These are phyloP conservation scores for Melanotaenia parkinsoni DNA, from an alignment of 2,797 vertebrate genomes.

Conservation along the genomic window DNA sequence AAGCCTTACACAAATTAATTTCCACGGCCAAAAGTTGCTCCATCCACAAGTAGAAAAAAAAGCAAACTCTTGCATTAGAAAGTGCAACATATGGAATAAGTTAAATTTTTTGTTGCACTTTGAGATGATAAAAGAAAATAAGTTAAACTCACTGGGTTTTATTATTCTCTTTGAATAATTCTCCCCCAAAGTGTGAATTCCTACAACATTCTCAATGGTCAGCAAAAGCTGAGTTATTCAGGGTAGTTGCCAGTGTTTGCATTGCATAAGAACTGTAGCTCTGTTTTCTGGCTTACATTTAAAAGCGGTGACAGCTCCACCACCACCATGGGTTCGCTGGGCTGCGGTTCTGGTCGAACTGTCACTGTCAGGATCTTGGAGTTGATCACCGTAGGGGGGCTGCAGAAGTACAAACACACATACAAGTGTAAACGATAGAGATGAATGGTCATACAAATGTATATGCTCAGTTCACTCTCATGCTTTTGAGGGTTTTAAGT, in stretches of 20 bases:
- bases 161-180: conserved; percentile 3
- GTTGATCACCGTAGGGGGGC: conserved; percentile 89
- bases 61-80: conserved; percentile 33
- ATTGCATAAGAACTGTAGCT: not conserved
- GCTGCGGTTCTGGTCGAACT: conserved; percentile 90
- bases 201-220: conserved; percentile 1
- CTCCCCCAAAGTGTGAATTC: not conserved
- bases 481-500: conserved; percentile 22
- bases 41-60: conserved; percentile 19
- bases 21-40: conserved; percentile 17
- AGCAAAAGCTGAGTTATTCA: not conserved
- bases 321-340: conserved; percentile 91
- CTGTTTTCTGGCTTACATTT: conserved; percentile 82
- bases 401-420: conserved; percentile 58
- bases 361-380: conserved; percentile 96
- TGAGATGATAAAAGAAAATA: conserved; percentile 8
- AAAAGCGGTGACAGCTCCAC: conserved; percentile 92
- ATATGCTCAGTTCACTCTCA: not conserved
- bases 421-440: not conserved
- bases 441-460: conserved; percentile 2
- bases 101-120: conserved; percentile 11
- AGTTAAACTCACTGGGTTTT: not conserved
- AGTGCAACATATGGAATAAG: conserved; percentile 28
- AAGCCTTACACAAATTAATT: conserved; percentile 35
- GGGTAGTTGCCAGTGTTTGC: not conserved